Base-by-base conservation (phyloP, 2,113 vertebrate genomes). In the Vimba vimba region DNA sequence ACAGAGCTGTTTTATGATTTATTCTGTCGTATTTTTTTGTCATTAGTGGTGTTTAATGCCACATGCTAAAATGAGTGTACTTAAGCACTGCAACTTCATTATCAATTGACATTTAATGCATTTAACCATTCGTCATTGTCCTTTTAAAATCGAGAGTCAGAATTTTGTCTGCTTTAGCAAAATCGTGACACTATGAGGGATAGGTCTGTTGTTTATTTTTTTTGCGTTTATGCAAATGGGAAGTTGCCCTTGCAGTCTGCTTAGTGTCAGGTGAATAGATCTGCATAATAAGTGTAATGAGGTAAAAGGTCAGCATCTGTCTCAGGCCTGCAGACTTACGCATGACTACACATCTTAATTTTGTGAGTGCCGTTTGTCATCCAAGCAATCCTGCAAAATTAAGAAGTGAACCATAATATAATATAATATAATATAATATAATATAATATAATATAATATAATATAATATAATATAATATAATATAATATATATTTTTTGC, bases 251-350 rank as follows among this genome's bases (percentile, higher is more conserved):
- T 52, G 73, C 23, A 33, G 74, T 52, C 78, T 55, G 47, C 39
- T 85, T 82, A 83, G 81, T 62, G 55, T 59, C 83, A 74, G 73
- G 85, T 86, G 85, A 86, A 84, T 76, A 80, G 59, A 84, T 88
- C 78, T 88, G 82, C 85, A 86, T 88, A 82, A 82, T 82, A 59
- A 62, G 60, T 83, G 84, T 84, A 88, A 88, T 84, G 81, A 88
- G 87, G 84, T 88, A 83, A 86, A 79, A 88, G 81, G 87, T 86
- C 87, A 86, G 45, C 86, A 78, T 66, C 47, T 79, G 59, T 83
- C 76, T 71, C 21, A 80, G 78, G 52, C 36, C 64, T 60, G 50
- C 69, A 27, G 62, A 55, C 50, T 21, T 73, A 73, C 17, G 30
- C 66, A 52, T 80, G 81, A 86, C 52, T n/a, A 47, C 66, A 87